Conservation (phyloP, 2,888 invertebrate genomes). For the Marasmarcha lunaedactyla region DNA sequence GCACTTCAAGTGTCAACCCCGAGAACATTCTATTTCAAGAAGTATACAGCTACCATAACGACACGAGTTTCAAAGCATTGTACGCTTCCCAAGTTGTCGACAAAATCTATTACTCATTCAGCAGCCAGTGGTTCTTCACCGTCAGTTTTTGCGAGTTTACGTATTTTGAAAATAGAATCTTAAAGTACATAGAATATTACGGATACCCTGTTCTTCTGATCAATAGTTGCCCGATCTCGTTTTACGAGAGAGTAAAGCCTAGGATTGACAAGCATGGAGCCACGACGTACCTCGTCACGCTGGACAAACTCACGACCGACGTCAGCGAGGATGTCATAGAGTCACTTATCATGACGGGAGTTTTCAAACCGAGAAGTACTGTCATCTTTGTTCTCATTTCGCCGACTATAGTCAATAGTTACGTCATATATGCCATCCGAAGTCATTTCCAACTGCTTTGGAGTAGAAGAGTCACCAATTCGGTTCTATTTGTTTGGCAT, state of each 20-base stretch:
- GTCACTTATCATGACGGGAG: slow-evolving; percentile 42
- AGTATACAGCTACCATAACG: slow-evolving; percentile 36
- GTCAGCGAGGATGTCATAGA: slow-evolving; percentile 38
- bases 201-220: slow-evolving; percentile 45
- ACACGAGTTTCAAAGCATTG: slow-evolving; percentile 32
- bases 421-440: slow-evolving; percentile 44
- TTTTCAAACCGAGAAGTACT: slow-evolving; percentile 50
- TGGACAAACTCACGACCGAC: slow-evolving; percentile 35
- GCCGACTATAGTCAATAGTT: slow-evolving; percentile 33
- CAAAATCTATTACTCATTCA: slow-evolving; percentile 48
- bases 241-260: slow-evolving; percentile 39
- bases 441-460: slow-evolving; percentile 61
- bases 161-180: slow-evolving; percentile 53
- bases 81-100: slow-evolving; percentile 44
- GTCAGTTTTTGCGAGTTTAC: slow-evolving; percentile 57
- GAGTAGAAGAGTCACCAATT: slow-evolving; percentile 64
- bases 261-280: slow-evolving; percentile 47
- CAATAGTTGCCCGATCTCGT: slow-evolving; percentile 40
- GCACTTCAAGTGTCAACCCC: slow-evolving; percentile 4
- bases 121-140: slow-evolving; percentile 52
- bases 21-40: slow-evolving; percentile 28
- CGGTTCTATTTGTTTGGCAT: slow-evolving; percentile 40
- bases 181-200: slow-evolving; percentile 49
- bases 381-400: slow-evolving; percentile 49
- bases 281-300: slow-evolving; percentile 50